Evolutionary conservation across 2,797 vertebrate genomes (phyloP), one percentile per base, ranked within the genome.

Genomic region (Carapus acus): DNA sequence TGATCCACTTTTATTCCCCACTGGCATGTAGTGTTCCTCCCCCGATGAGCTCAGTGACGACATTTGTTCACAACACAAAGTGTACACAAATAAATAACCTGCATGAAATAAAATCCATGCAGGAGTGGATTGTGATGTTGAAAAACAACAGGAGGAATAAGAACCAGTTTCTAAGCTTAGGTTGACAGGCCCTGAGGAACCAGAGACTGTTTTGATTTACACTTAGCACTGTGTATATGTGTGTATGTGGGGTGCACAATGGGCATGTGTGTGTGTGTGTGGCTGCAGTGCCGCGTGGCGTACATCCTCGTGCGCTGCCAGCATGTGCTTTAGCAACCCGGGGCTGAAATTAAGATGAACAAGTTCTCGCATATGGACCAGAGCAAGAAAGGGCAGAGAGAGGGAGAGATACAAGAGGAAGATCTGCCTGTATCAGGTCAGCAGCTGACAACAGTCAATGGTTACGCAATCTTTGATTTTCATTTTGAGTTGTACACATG

Each of bases 301-400:
- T 43, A 52, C 49, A 48, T 73, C 61, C 66, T 60, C n/a, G 3
- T 75, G 63, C 54, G 60, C 41, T 50, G 40, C 44, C 57, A 61
- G 67, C 76, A 82, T 67, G 46, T 81, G 78, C 57, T 63, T 59
- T 37, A 69, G 53, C 49, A 60, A 46, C 71, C 44, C 67, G 77
- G 76, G 77, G 68, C 76, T 80, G 46, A 54, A 62, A 64, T 67
- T 31, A 74, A 76, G 69, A 52, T 46, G 49, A 71, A 61, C 62
- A 49, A 78, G 66, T 85, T 69, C 77, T 76, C 57, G 67, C 58
- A 71, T 62, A 71, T 63, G 73, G 43, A 65, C 36, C 51, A 50
- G 56, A 33, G 34, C 43, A 18, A 22, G 41, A 21, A 40, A 49
- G 31, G 31, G 31, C 6, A 45, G 31, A 39, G 56, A 21, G 34